A percentile compares a stretch with the other conserved stretches of the same genome.
Conservation (phyloP, 2,113 vertebrate genomes). For the Natator depressus region DNA sequence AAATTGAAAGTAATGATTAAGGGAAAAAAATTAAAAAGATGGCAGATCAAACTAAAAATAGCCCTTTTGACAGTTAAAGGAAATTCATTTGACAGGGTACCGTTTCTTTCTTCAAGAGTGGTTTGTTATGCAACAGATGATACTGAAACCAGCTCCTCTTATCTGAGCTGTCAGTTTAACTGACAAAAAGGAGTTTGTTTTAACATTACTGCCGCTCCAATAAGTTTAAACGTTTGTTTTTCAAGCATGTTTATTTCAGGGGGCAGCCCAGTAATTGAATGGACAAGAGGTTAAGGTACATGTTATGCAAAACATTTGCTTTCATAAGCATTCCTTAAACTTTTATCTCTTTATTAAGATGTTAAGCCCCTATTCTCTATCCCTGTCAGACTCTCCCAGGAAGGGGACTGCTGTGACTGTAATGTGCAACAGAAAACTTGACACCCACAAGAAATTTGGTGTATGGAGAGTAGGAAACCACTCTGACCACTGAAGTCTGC, state of each 20-base stretch:
- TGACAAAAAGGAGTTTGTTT: slow-evolving; percentile 72
- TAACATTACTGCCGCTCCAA: slow-evolving; percentile 56
- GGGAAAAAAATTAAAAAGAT: slow-evolving; percentile 38
- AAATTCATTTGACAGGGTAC: slow-evolving; percentile 77
- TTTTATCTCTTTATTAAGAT: not conserved
- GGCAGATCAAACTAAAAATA: slow-evolving; percentile 73
- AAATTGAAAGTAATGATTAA: slow-evolving; percentile 38
- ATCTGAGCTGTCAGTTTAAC: slow-evolving; percentile 77
- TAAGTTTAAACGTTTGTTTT: slow-evolving; percentile 46
- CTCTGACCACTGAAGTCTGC: not conserved
- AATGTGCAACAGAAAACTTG: not conserved
- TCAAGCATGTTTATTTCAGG: slow-evolving; percentile 34
- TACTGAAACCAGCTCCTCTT: slow-evolving; percentile 70
- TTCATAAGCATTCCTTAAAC: slow-evolving; percentile 5
- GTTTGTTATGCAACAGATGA: slow-evolving; percentile 77
- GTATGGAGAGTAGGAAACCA: not conserved
- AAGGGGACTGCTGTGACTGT: not conserved
- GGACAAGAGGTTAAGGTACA: slow-evolving; percentile 21
- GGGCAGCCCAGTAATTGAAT: slow-evolving; percentile 35
- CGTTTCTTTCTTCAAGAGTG: slow-evolving; percentile 73
- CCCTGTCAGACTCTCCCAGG: not conserved
- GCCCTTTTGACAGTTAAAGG: slow-evolving; percentile 70
- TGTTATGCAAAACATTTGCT: slow-evolving; percentile 46
- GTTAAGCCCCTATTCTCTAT: not conserved
- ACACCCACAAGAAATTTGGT: not conserved